Percentiles rank a stretch among this genome's conserved stretches.
Evolutionary conservation across 2,113 vertebrate genomes (phyloP).

Genomic region (Pungitius pungitius): DNA sequence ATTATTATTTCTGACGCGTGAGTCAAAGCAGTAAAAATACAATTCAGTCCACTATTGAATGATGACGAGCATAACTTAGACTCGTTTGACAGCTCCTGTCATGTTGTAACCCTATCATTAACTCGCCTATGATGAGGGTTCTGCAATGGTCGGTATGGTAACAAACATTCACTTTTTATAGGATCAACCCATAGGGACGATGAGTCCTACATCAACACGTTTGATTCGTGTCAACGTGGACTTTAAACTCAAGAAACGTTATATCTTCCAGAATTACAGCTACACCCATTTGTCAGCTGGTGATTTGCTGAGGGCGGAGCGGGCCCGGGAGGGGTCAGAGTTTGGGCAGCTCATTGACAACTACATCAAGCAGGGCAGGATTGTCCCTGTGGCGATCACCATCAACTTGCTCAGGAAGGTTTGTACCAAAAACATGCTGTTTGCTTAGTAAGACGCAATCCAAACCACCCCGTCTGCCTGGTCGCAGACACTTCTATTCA

Average conservation of each 20-base stretch:
- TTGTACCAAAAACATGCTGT: slow-evolving; percentile 45
- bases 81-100: slow-evolving; percentile 3
- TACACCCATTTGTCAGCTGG: slow-evolving; percentile 97
- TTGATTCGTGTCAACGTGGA: background rate
- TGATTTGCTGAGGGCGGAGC: slow-evolving; percentile 93
- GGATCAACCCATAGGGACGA: background rate
- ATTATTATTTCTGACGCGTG: background rate
- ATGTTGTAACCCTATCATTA: background rate
- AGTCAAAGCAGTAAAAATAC: background rate
- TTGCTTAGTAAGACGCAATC: background rate
- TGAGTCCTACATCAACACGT: background rate
- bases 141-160: slow-evolving; percentile 5
- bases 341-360: slow-evolving; percentile 91
- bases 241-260: background rate
- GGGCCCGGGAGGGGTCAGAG: slow-evolving; percentile 87
- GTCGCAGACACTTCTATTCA: background rate
- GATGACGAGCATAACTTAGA: background rate
- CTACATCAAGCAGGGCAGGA: slow-evolving; percentile 94
- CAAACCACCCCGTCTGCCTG: background rate
- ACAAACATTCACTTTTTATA: background rate
- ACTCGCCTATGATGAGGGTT: background rate
- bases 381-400: slow-evolving; percentile 96
- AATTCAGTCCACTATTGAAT: background rate
- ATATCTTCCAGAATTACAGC: slow-evolving; percentile 85
- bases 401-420: slow-evolving; percentile 94